Evolutionary conservation across 2,113 vertebrate species (phyloP), one percentile per base, ranked within the genome.

Genomic region (Aleadryas rufinucha): DNA sequence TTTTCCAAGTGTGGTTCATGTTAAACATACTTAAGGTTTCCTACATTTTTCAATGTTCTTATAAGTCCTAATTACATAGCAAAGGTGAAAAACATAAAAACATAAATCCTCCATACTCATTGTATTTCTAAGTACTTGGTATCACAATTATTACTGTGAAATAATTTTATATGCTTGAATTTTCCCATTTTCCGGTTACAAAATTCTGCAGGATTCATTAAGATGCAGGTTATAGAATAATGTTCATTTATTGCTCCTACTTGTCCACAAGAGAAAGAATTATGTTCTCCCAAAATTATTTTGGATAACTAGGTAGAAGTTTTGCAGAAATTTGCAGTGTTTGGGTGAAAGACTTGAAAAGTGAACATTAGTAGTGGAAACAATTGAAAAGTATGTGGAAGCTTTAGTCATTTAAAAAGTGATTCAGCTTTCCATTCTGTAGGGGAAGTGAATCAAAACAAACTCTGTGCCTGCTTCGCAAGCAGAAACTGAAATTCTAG

Each of bases 51-150:
- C 41, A 57, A 1, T 22, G 13, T 81, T 27, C 14, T 31, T 70
- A 15, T 71, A 79, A 82, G 75, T 74, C 13, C 4, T 59, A 59
- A 54, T 66, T 44, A 10, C 4, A 33, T 27, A 95, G 5, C 24
- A 90, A 71, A 54, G 18, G 18, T 41, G 13, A 75, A 82, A 87
- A 84, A 11, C 7, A 3, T 37, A 16, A 18, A 31, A 7, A 24
- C 4, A 35, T 44, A 16, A 11, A n/a, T 1, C 0, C 9, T 47
- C 10, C 37, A 49, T 8, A 26, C 15, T 69, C 21, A 22, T 5
- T 81, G 4, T 41, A 16, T 11, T 64, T 64, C 47, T 53, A 45
- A 35, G 16, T 56, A 45, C 5, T 82, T 68, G 7, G 30, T 71
- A 27, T 12, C 19, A 65, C 15, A 41, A 10, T 37, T 66, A 50